phyloP scores from a whole-genome alignment of 2,113 vertebrate species.

The Hippocampus mohnikei region DNA sequence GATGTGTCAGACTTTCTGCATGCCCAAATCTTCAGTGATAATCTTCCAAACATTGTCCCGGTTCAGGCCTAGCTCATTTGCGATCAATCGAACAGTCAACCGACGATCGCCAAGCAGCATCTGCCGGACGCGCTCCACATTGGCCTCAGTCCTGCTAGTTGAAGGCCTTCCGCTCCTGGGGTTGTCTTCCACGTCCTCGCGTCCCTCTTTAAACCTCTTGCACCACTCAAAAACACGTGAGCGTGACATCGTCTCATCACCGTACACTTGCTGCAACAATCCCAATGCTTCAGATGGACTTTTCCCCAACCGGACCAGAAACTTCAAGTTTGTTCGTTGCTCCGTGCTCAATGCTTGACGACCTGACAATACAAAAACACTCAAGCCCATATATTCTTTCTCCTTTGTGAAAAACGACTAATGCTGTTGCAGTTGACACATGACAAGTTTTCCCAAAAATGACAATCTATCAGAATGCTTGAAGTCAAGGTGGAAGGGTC shows the following conservation, averaged over 20 bases:
- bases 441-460: too few relatives aligned
- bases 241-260: neutral
- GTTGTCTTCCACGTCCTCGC: neutral
- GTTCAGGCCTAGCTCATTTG: neutral
- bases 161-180: neutral
- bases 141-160: neutral
- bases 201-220: neutral
- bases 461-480: too few relatives aligned
- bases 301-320: neutral
- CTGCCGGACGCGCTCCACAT: neutral
- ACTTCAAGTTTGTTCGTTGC: neutral
- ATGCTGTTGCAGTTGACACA: too few relatives aligned
- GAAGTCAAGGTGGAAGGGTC: too few relatives aligned
- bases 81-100: neutral
- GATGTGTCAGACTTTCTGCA: neutral
- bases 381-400: too few relatives aligned
- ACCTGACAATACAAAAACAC: neutral
- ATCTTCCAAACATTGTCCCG: neutral
- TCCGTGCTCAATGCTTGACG: neutral
- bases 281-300: neutral
- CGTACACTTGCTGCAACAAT: constrained; percentile 1
- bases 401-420: too few relatives aligned
- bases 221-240: neutral
- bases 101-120: neutral
- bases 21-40: neutral